A percentile compares a stretch with the other conserved stretches of the same genome.
These are phyloP conservation scores for Pteronura brasiliensis DNA, from an alignment of 2,113 vertebrate species.

Conservation along the genomic window DNA sequence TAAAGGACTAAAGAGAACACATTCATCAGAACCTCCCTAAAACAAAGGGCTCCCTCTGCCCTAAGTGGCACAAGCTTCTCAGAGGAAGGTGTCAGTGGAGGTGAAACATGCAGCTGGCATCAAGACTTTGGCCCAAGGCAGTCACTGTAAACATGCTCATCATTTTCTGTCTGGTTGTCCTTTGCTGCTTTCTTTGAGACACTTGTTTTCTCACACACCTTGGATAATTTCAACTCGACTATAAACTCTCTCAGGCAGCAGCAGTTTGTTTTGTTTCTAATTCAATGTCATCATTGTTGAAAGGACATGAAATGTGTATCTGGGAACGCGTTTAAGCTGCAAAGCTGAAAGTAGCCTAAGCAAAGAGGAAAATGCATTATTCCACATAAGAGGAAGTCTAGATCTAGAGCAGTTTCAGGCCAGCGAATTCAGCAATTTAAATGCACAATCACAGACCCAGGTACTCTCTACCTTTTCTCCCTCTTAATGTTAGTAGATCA, in stretches of 20 bases:
- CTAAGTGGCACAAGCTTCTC: background rate
- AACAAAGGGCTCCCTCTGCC: background rate
- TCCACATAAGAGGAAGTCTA: background rate
- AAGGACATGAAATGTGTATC: background rate
- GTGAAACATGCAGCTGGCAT: background rate
- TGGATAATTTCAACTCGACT: background rate
- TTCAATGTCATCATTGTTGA: background rate
- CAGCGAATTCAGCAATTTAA: background rate
- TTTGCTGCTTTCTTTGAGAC: background rate
- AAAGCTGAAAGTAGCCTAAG: background rate
- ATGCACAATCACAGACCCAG: background rate
- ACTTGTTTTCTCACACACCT: background rate
- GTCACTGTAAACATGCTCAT: background rate
- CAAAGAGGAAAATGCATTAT: background rate
- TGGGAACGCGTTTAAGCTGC: background rate
- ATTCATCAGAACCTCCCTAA: background rate
- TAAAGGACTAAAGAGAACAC: background rate
- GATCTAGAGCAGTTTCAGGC: background rate
- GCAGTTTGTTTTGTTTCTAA: background rate
- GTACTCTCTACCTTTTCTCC: background rate
- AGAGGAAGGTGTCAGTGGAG: background rate
- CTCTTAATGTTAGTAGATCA: background rate
- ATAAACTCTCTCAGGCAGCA: background rate
- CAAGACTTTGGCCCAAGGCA: background rate
- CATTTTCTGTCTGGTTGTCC: background rate